A percentile compares a stretch with the other conserved stretches of the same genome.
These are phyloP conservation scores for Dermatemys mawii DNA, from an alignment of 2,113 vertebrate genomes.

Conservation along the genomic window DNA sequence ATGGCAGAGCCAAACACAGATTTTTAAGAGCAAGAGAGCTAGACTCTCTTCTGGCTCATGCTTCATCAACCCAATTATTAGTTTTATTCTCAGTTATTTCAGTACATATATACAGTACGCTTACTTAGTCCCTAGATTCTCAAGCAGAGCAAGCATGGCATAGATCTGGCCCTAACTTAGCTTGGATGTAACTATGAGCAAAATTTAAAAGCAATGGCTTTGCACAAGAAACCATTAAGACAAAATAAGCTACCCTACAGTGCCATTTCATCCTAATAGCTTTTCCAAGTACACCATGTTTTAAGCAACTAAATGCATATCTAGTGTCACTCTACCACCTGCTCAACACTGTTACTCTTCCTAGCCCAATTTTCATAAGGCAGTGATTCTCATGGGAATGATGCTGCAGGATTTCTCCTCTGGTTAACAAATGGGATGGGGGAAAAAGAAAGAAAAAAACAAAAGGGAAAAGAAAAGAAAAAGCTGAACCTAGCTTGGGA, in stretches of 20 bases:
- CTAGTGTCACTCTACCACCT: background rate
- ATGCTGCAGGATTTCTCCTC: background rate
- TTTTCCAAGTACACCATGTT: background rate
- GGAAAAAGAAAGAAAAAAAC: background rate
- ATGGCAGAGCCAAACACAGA: accelerated
- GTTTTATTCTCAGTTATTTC: background rate
- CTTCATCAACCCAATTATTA: background rate
- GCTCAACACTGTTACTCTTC: background rate
- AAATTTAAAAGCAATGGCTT: background rate
- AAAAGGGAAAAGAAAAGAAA: background rate
- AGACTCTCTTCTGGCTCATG: background rate
- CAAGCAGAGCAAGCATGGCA: background rate
- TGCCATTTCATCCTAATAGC: background rate
- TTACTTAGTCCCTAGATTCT: background rate
- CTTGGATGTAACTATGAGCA: background rate
- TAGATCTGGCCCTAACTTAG: background rate
- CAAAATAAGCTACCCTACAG: background rate
- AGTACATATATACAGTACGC: background rate
- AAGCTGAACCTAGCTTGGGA: background rate
- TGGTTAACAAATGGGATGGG: background rate
- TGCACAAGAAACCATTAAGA: background rate
- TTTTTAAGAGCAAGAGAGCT: background rate
- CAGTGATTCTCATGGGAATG: background rate
- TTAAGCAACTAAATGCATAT: background rate
- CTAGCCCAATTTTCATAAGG: background rate